A percentile compares a stretch with the other conserved stretches of the same genome.
Evolutionary conservation across 2,888 invertebrate genomes (phyloP).

Genomic region (Ochropleura leucogaster): DNA sequence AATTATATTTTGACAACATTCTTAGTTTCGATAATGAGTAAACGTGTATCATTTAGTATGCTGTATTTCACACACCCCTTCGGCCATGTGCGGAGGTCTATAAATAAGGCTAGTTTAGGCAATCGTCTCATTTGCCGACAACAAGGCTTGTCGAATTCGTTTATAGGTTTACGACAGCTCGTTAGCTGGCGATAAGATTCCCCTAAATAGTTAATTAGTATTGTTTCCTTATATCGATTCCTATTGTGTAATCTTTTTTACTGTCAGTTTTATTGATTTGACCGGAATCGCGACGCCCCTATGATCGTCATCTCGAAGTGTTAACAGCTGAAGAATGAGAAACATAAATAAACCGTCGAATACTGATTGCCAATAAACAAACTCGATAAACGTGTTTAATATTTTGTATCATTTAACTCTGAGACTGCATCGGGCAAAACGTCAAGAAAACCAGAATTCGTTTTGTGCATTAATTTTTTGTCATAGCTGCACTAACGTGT

Average conservation of each 20-base stretch:
- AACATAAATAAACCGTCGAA: constrained; percentile 80
- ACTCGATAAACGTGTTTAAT: constrained; percentile 76
- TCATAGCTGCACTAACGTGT: constrained; percentile 8
- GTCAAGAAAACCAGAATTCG: constrained; percentile 40
- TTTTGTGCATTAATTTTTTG: constrained; percentile 36
- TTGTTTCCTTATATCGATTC: constrained; percentile 77
- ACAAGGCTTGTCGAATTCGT: constrained; percentile 80
- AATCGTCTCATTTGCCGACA: constrained; percentile 81
- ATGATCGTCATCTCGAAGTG: constrained; percentile 68
- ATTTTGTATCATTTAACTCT: constrained; percentile 78
- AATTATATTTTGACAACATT: constrained; percentile 61
- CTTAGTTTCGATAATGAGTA: constrained; percentile 74
- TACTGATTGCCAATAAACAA: constrained; percentile 86
- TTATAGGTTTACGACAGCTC: constrained; percentile 87
- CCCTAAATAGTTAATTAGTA: constrained; percentile 88
- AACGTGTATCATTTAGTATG: constrained; percentile 79
- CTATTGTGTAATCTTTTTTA: constrained; percentile 71
- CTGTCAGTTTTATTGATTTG: constrained; percentile 67
- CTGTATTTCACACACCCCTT: constrained; percentile 78
- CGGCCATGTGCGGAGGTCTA: constrained; percentile 68
- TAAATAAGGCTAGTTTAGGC: constrained; percentile 84
- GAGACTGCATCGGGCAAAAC: constrained; percentile 33
- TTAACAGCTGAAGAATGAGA: constrained; percentile 76
- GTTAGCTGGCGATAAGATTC: constrained; percentile 86
- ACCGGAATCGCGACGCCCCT: constrained; percentile 56